Conservation (phyloP, 2,888 invertebrate genomes). For the Lasiommata megera region DNA sequence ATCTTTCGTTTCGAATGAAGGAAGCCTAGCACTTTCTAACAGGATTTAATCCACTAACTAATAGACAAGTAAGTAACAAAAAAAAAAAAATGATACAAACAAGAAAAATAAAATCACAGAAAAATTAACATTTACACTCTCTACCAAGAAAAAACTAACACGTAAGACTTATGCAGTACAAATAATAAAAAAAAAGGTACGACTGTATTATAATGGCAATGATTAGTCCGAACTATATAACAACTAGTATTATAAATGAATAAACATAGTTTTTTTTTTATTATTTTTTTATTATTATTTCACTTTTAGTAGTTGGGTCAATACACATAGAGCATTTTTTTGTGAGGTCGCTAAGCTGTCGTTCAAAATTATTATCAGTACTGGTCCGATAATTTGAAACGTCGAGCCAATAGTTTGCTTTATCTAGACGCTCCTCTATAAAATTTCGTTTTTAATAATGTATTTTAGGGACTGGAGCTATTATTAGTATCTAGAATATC, state of each 20-base stretch:
- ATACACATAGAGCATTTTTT: slow-evolving; percentile 5
- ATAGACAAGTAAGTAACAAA: slow-evolving; percentile 42
- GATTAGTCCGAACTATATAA: slow-evolving; percentile 59
- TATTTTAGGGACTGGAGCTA: too few relatives aligned
- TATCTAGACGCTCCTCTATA: too few relatives aligned
- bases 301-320: not conserved
- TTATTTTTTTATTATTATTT: not conserved
- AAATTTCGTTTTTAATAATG: too few relatives aligned
- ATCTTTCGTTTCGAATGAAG: slow-evolving; percentile 35
- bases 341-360: too few relatives aligned
- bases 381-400: too few relatives aligned
- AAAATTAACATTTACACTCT: slow-evolving; percentile 62
- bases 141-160: slow-evolving; percentile 46
- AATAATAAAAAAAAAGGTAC: slow-evolving; percentile 59
- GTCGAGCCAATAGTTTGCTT: too few relatives aligned
- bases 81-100: slow-evolving; percentile 47
- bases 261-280: slow-evolving; percentile 16
- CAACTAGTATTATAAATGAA: slow-evolving; percentile 19
- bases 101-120: slow-evolving; percentile 70
- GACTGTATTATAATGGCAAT: slow-evolving; percentile 60
- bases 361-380: too few relatives aligned
- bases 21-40: slow-evolving; percentile 62
- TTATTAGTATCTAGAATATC: too few relatives aligned
- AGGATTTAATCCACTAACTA: slow-evolving; percentile 70
- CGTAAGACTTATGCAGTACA: slow-evolving; percentile 35